A percentile compares a stretch with the other conserved stretches of the same genome.
phyloP scores from a whole-genome alignment of 2,113 vertebrate genomes.

The Anolis sagrei region DNA sequence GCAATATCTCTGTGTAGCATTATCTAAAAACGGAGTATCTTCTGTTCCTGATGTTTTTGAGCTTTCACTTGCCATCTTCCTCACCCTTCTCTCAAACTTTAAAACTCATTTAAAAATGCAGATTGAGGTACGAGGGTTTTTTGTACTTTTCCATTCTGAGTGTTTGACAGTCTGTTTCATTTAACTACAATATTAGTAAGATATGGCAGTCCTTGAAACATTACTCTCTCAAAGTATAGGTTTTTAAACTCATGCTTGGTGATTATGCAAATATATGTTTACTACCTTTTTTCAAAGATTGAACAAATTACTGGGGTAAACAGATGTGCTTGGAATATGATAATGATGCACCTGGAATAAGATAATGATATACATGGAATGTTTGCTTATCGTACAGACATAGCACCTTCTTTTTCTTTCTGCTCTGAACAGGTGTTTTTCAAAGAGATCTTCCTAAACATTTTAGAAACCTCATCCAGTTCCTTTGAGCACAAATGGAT shows the following conservation, averaged over 20 bases:
- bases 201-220: neutral
- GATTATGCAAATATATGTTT: neutral
- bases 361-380: neutral
- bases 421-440: slow-evolving; percentile 89
- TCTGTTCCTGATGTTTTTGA: slow-evolving; percentile 98
- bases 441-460: slow-evolving; percentile 97
- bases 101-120: slow-evolving; percentile 99
- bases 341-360: neutral
- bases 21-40: slow-evolving; percentile 97
- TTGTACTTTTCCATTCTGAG: neutral
- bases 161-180: neutral
- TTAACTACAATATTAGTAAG: neutral
- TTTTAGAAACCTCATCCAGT: slow-evolving; percentile 95
- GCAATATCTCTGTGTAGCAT: slow-evolving; percentile 95
- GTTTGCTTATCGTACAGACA: neutral
- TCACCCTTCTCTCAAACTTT: slow-evolving; percentile 95
- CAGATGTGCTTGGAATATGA: neutral
- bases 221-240: neutral
- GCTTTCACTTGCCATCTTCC: slow-evolving; percentile 97
- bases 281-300: neutral
- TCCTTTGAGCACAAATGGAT: slow-evolving; percentile 99
- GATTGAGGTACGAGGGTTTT: slow-evolving; percentile 86
- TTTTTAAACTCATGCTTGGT: neutral
- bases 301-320: slow-evolving; percentile 16
- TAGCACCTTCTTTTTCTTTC: slow-evolving; percentile 23